A percentile compares a stretch with the other conserved stretches of the same genome.
Evolutionary conservation across 2,888 invertebrate genomes (phyloP).

Genomic region (Dasysyrphus albostriatus): DNA sequence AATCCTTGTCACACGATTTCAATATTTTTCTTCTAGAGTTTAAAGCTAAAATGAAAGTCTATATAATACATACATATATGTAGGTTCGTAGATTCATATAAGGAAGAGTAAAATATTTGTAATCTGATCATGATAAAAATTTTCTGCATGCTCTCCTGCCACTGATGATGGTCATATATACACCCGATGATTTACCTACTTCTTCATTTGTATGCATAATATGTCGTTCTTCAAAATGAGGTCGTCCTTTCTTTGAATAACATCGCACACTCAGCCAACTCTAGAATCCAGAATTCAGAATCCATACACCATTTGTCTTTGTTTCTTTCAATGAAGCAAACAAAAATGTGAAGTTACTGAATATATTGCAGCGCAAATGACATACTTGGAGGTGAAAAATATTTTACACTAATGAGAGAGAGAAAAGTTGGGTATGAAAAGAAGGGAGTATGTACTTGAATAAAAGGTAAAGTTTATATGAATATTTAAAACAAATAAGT

Average conservation of each 20-base stretch:
- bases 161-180: background rate
- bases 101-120: conserved; percentile 41
- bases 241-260: conserved; percentile 52
- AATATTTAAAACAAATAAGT: conserved; percentile 38
- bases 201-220: conserved; percentile 9
- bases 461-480: conserved; percentile 4
- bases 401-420: conserved; percentile 36
- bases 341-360: conserved; percentile 16
- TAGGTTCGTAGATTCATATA: no score
- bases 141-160: background rate
- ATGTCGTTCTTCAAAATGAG: conserved; percentile 50
- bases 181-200: background rate
- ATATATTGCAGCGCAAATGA: conserved; percentile 24
- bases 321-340: conserved; percentile 34
- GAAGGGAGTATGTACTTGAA: background rate
- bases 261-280: conserved; percentile 34
- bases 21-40: no score
- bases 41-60: no score
- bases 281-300: conserved; percentile 31
- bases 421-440: conserved; percentile 20
- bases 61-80: no score
- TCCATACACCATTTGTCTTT: conserved; percentile 15
- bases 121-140: conserved; percentile 61
- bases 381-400: conserved; percentile 41
- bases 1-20: no score